Base-by-base conservation (phyloP, 2,797 vertebrate genomes). In the Sebastes matsubarae region DNA sequence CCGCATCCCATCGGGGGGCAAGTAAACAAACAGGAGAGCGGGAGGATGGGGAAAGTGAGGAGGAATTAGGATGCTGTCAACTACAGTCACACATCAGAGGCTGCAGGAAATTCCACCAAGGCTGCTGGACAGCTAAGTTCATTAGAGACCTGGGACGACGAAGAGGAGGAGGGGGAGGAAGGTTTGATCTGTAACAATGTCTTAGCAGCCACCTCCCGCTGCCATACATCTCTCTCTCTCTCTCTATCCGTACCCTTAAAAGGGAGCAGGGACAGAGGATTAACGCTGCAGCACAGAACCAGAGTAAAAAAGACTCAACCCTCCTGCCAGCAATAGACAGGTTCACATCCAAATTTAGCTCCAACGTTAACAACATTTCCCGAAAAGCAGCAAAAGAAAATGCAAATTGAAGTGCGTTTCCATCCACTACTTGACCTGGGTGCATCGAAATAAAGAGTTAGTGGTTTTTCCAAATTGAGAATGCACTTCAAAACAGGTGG, bases 21-120 rank as follows among this genome's bases (percentile, higher is more conserved):
- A 75, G 79, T 83, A 88, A 92, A 93, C 86, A 94, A 91, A 92
- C 68, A 58, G 67, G 58, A 67, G 66, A 67, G 32, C 46, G n/a
- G 63, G 42, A 42, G 38, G 38, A 72, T 36, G 42, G 22, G 42
- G 61, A 60, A 54, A 32, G 72, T 58, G 75, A 54, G 57, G 60
- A 75, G 52, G 22, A 50, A 32, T 50, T 29, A 54, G 52, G 50
- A 5, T 64, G 72, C 16, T 22, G 67, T 85, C 38, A 71, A 10
- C 63, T 66, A 30, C 42, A 30, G 59, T 81, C 84, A 72, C 34
- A 36, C 4, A 68, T 60, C 82, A 70, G 63, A 70, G 63, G 30
- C 75, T 78, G 84, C 61, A 42, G 69, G 27, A 50, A 22, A 64
- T 25, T 46, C 22, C 58, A 34, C 1, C 30, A 34, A 68, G 25